A percentile compares a stretch with the other conserved stretches of the same genome.
phyloP scores from a whole-genome alignment of 2,797 vertebrate genomes.

The Enteromius radiatus region DNA sequence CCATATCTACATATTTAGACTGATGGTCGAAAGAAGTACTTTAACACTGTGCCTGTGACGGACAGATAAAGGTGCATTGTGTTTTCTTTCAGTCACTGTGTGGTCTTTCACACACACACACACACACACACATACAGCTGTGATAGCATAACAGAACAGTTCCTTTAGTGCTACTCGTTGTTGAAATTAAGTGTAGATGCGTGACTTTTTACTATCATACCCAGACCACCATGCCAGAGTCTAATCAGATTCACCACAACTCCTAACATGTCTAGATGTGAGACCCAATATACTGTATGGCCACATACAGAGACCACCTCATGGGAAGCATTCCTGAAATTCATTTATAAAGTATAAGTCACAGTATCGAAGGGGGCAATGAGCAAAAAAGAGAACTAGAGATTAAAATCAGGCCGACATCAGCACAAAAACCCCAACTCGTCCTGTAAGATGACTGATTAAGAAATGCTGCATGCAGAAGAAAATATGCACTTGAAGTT shows the following conservation, averaged over 20 bases:
- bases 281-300: constrained; percentile 7
- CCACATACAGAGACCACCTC: not conserved
- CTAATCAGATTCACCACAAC: not conserved
- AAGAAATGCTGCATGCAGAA: constrained; percentile 43
- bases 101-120: not conserved
- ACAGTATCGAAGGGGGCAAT: constrained; percentile 11
- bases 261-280: not conserved
- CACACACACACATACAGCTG: constrained; percentile 5
- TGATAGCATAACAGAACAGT: not conserved
- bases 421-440: constrained; percentile 28
- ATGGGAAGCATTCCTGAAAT: constrained; percentile 22
- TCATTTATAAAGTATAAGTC: constrained; percentile 41
- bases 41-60: not conserved
- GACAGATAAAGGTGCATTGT: constrained; percentile 22
- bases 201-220: constrained; percentile 6
- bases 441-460: constrained; percentile 45
- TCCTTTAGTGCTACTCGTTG: not conserved
- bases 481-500: constrained; percentile 25
- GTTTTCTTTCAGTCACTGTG: constrained; percentile 32
- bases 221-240: constrained; percentile 8
- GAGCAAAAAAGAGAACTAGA: constrained; percentile 30
- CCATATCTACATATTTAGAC: not conserved
- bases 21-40: not conserved
- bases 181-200: not conserved
- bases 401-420: constrained; percentile 53